Percentiles rank a stretch among this genome's conserved stretches.
Evolutionary conservation across 2,888 invertebrate genomes (phyloP).

Genomic region (Metellina segmentata): DNA sequence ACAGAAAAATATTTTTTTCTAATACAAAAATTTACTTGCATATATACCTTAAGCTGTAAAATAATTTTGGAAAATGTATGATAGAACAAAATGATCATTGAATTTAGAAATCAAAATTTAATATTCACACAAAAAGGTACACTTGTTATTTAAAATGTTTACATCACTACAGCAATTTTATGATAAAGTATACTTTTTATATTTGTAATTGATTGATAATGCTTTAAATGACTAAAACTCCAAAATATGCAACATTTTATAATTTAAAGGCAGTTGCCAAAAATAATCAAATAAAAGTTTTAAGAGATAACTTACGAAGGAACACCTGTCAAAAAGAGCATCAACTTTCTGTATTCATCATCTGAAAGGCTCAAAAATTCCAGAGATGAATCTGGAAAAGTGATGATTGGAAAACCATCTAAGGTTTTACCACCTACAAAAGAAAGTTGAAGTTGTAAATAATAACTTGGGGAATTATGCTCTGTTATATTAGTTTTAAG

Average conservation of each 20-base stretch:
- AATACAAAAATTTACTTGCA: too few species aligned
- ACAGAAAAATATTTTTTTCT: too few species aligned
- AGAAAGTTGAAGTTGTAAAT: conserved; percentile 9
- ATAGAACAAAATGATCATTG: too few species aligned
- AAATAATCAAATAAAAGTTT: neutral
- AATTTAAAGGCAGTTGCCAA: neutral
- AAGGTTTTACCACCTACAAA: conserved; percentile 90
- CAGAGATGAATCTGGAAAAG: conserved; percentile 94
- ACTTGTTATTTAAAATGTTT: too few species aligned
- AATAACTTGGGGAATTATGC: too few species aligned
- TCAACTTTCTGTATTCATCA: conserved; percentile 93
- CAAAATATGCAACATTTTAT: neutral
- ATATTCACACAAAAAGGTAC: too few species aligned
- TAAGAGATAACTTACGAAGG: conserved; percentile 90
- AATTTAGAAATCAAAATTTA: too few species aligned
- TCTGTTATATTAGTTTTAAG: too few species aligned
- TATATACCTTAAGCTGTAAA: too few species aligned
- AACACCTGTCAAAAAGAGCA: conserved; percentile 96
- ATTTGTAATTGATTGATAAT: too few species aligned
- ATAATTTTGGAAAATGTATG: too few species aligned
- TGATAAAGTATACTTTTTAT: neutral
- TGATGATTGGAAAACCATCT: conserved; percentile 96
- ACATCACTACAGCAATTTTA: neutral
- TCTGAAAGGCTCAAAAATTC: conserved; percentile 89
- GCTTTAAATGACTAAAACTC: neutral